These are phyloP conservation scores for Sisyra nigra DNA, from an alignment of 2,888 invertebrate species.

Conservation along the genomic window DNA sequence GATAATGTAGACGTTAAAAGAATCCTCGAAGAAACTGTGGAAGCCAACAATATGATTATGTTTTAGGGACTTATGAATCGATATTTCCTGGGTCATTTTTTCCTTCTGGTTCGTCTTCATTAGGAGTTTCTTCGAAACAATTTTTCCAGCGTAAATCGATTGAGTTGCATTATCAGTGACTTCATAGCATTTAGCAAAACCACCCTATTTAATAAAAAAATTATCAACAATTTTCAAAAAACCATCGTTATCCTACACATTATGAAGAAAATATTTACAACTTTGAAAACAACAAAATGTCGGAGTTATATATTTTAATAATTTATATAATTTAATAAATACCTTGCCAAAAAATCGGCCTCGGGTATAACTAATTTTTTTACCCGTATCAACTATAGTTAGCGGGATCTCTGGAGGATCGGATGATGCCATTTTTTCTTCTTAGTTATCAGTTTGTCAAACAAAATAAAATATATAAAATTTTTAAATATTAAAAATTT, in stretches of 20 bases:
- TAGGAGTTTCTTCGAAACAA: slow-evolving; percentile 88
- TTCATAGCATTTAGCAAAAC: slow-evolving; percentile 98
- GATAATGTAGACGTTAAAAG: slow-evolving; percentile 83
- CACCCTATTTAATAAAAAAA: slow-evolving; percentile 47
- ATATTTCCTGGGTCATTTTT: slow-evolving; percentile 94
- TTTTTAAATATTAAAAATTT: background rate
- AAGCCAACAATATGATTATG: slow-evolving; percentile 92
- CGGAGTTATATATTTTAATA: background rate
- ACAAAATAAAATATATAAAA: too few relatives aligned
- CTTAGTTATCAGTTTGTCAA: background rate
- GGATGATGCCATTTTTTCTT: slow-evolving; percentile 1
- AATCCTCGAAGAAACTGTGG: slow-evolving; percentile 89
- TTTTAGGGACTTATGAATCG: slow-evolving; percentile 75
- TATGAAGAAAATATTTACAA: background rate
- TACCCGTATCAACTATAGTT: slow-evolving; percentile 59
- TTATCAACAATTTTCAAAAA: background rate
- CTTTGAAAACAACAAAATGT: too few relatives aligned
- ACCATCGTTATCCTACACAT: slow-evolving; percentile 5
- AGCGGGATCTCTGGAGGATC: slow-evolving; percentile 54
- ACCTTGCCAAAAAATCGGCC: slow-evolving; percentile 84
- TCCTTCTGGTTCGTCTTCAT: slow-evolving; percentile 90
- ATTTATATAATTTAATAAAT: too few relatives aligned
- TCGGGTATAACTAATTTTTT: slow-evolving; percentile 62
- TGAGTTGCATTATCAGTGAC: slow-evolving; percentile 65
- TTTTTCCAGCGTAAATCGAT: slow-evolving; percentile 83